phyloP scores from a whole-genome alignment of 2,113 vertebrate species.

The Oxygymnocypris stewartii region DNA sequence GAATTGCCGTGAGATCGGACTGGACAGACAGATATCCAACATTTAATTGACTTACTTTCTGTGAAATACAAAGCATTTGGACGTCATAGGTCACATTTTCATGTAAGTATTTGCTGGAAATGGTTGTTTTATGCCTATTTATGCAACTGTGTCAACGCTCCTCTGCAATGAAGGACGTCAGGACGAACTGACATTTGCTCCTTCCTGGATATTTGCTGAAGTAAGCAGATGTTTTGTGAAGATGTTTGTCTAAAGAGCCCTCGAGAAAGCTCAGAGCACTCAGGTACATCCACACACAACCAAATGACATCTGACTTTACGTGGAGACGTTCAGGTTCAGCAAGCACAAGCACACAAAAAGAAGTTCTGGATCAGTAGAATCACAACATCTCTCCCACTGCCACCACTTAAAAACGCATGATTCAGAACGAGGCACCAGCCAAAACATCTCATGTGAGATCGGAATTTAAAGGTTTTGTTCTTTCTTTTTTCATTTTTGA shows the following conservation, averaged over 20 bases:
- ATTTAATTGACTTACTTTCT: no score
- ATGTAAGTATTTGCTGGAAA: neutral
- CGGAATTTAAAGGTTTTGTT: neutral
- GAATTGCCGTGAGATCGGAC: no score
- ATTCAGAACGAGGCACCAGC: neutral
- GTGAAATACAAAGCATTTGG: neutral
- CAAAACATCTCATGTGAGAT: neutral
- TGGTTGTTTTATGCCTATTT: neutral
- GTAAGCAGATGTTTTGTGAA: conserved; percentile 2
- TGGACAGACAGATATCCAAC: neutral
- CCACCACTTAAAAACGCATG: neutral
- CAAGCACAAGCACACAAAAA: neutral
- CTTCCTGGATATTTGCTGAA: conserved; percentile 1
- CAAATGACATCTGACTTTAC: neutral
- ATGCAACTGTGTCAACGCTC: neutral
- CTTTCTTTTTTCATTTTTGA: no score
- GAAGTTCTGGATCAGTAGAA: conserved; percentile 32
- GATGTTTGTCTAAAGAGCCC: conserved; percentile 42
- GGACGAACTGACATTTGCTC: neutral
- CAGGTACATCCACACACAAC: conserved; percentile 26
- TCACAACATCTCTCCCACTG: neutral
- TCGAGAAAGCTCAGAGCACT: conserved; percentile 41
- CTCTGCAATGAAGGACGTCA: neutral
- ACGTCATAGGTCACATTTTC: neutral
- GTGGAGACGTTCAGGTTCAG: conserved; percentile 10